Percentiles rank a stretch among this genome's conserved stretches.
Evolutionary conservation across 2,888 invertebrate genomes (phyloP).

Genomic region (Napeogenes sylphis): DNA sequence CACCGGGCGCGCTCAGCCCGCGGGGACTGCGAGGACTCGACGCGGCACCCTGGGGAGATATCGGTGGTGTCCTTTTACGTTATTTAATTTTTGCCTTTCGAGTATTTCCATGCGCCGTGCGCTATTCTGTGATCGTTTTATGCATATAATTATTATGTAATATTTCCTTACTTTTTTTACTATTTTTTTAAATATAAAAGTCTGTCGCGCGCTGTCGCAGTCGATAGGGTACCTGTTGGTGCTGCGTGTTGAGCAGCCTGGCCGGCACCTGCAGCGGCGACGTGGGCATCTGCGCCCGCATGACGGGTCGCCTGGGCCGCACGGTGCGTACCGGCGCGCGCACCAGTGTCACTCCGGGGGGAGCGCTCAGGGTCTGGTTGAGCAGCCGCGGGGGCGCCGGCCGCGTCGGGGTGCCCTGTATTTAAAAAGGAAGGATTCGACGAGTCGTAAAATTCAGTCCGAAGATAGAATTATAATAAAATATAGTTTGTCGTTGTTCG

Average conservation of each 20-base stretch:
- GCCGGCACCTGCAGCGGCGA: slow-evolving; percentile 35
- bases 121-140: too few relatives aligned
- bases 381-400: slow-evolving; percentile 55
- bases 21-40: slow-evolving; percentile 12
- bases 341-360: slow-evolving; percentile 49
- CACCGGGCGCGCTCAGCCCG: slow-evolving; percentile 21
- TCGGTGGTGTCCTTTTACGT: too few relatives aligned
- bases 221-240: slow-evolving; percentile 33
- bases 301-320: slow-evolving; percentile 45
- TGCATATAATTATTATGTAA: too few relatives aligned
- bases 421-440: not conserved
- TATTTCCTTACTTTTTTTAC: too few relatives aligned
- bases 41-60: not conserved
- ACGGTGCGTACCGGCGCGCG: slow-evolving; percentile 49
- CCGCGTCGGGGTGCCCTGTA: slow-evolving; percentile 49
- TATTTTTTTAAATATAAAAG: too few relatives aligned
- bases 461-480: too few relatives aligned
- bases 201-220: too few relatives aligned
- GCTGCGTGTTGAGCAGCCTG: slow-evolving; percentile 40
- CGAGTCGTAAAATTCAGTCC: not conserved
- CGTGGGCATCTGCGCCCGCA: slow-evolving; percentile 37
- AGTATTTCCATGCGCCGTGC: too few relatives aligned
- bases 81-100: too few relatives aligned
- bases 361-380: slow-evolving; percentile 54
- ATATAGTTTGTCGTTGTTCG: too few relatives aligned